Percentiles rank a stretch among this genome's conserved stretches.
These are phyloP conservation scores for Phortica magna DNA, from an alignment of 2,888 invertebrate species.

Conservation along the genomic window DNA sequence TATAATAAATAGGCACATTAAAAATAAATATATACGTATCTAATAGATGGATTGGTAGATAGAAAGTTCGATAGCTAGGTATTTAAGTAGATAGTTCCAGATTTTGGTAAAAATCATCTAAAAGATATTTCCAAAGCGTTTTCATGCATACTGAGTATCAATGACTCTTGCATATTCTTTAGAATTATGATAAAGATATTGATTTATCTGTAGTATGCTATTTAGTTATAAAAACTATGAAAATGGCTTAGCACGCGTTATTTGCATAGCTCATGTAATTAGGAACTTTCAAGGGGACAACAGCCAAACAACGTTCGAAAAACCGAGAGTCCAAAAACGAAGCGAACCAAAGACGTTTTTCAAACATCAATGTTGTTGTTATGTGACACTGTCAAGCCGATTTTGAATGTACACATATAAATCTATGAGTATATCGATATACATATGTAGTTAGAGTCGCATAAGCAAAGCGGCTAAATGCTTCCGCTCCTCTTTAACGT, in stretches of 20 bases:
- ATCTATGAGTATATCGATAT: not conserved
- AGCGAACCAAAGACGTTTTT: constrained; percentile 41
- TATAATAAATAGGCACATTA: too few relatives aligned
- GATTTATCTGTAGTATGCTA: not conserved
- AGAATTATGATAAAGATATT: too few relatives aligned
- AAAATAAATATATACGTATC: too few relatives aligned
- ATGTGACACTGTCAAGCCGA: not conserved
- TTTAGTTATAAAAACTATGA: not conserved
- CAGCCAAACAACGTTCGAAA: constrained; percentile 42
- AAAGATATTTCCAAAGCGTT: too few relatives aligned
- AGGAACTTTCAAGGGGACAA: constrained; percentile 63
- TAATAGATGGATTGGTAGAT: too few relatives aligned
- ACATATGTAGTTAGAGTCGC: not conserved
- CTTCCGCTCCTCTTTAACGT: constrained; percentile 42
- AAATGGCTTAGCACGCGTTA: constrained; percentile 6
- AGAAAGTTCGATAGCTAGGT: too few relatives aligned
- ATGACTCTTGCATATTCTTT: too few relatives aligned
- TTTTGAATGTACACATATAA: not conserved
- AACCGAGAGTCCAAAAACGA: constrained; percentile 38
- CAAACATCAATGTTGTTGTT: not conserved
- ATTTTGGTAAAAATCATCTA: too few relatives aligned
- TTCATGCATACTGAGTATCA: too few relatives aligned
- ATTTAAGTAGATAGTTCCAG: too few relatives aligned
- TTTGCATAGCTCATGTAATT: constrained; percentile 43
- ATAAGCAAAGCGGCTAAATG: not conserved